These are phyloP conservation scores for Eudyptes chrysolophus DNA, from an alignment of 2,113 vertebrate genomes.

Conservation along the genomic window DNA sequence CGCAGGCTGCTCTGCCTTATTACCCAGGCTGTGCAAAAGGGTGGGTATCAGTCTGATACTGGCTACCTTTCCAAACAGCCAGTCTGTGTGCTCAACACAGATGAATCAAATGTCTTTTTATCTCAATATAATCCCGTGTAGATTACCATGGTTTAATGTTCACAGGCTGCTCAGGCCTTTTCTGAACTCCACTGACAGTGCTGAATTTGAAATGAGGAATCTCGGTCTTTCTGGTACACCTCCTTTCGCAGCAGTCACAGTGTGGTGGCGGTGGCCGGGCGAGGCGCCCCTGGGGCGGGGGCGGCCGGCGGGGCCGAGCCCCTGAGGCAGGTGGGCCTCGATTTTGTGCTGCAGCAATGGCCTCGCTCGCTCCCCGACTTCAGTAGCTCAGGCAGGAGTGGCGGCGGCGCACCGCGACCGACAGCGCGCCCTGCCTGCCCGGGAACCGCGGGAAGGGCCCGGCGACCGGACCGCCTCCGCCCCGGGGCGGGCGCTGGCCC, in stretches of 20 bases:
- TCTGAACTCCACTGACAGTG: not conserved
- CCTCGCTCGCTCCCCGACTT: not conserved
- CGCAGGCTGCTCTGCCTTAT: not conserved
- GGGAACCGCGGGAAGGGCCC: too few relatives aligned
- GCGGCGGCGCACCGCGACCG: accelerated
- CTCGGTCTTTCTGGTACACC: not conserved
- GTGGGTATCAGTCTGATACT: not conserved
- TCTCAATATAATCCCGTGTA: not conserved
- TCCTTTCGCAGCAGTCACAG: not conserved
- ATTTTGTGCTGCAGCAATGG: accelerated
- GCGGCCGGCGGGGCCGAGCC: too few relatives aligned
- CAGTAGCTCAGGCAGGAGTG: accelerated
- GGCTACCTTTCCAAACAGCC: not conserved
- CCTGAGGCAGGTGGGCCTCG: not conserved
- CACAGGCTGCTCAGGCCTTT: not conserved
- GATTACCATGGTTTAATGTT: not conserved
- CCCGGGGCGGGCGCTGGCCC: not conserved
- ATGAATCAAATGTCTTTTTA: not conserved
- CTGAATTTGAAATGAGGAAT: not conserved
- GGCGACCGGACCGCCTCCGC: not conserved
- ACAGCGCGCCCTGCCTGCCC: accelerated
- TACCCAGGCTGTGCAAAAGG: not conserved
- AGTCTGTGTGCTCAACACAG: not conserved
- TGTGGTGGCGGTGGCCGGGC: accelerated
- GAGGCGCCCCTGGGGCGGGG: not conserved